These are phyloP conservation scores for Solen grandis DNA, from an alignment of 1,140 invertebrate species.

Conservation along the genomic window DNA sequence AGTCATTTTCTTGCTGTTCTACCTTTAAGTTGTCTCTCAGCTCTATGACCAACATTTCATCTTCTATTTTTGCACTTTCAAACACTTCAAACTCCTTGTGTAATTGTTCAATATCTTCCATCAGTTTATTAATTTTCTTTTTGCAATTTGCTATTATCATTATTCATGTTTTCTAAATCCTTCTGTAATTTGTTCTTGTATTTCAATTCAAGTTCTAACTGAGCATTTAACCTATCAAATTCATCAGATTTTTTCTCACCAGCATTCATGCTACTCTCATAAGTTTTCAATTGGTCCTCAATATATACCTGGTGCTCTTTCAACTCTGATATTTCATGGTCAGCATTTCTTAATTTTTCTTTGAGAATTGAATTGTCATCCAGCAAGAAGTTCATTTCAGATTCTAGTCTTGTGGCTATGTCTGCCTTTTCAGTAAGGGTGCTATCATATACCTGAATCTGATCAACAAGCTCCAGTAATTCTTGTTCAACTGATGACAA, in stretches of 20 bases:
- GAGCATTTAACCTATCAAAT: conserved; percentile 18
- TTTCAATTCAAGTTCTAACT: conserved; percentile 49
- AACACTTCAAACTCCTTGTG: not conserved
- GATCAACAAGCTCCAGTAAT: conserved; percentile 5
- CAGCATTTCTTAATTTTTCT: conserved; percentile 19
- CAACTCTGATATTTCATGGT: not conserved
- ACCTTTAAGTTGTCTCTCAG: not conserved
- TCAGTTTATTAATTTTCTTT: conserved; percentile 12
- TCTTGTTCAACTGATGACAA: conserved; percentile 19
- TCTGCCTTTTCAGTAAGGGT: conserved; percentile 27
- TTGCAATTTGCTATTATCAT: not conserved
- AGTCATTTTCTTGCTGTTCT: not conserved
- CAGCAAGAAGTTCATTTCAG: not conserved
- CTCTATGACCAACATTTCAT: not conserved
- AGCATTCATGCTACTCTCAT: conserved; percentile 13
- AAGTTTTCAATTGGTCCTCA: conserved; percentile 37
- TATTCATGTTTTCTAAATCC: conserved; percentile 31
- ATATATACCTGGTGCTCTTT: conserved; percentile 30
- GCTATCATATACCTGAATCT: not conserved
- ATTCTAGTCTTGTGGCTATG: conserved; percentile 1
- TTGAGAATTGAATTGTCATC: conserved; percentile 3
- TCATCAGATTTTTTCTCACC: not conserved
- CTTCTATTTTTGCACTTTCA: not conserved
- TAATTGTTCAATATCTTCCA: not conserved
- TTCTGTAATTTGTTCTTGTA: conserved; percentile 43